Evolutionary conservation across 2,797 vertebrate species (phyloP), one percentile per base, ranked within the genome.

Genomic region (Pogonophryne albipinna): DNA sequence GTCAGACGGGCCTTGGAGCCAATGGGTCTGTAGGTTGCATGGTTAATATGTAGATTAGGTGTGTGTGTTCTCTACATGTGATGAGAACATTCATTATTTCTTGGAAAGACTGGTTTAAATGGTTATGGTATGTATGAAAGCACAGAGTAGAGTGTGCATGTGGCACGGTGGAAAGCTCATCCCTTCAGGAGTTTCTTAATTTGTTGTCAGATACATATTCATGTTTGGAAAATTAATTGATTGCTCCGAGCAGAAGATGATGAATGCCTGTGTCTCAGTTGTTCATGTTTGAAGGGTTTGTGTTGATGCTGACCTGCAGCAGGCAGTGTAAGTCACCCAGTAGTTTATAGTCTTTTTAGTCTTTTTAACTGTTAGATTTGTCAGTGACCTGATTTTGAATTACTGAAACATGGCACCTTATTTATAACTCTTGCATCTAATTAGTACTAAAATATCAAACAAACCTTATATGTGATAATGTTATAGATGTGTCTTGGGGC

Each of bases 1-100:
- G 90, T 92, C 89, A 93, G 87, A 89, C 79, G 44, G 74, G 83
- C 88, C 91, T 92, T 86, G 77, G 65, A 91, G 89, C 84, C 69
- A 89, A 4, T 74, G 62, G 27, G 58, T 66, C 66, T 70, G 57
- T 49, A 61, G 50, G 76, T 67, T 76, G 60, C 59, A 66, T 72
- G 58, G 68, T 72, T 80, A 57, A 52, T 82, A 56, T 74, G 56
- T 38, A 70, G 60, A 78, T 78, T 61, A 78, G 20, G 47, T 17
- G 63, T 71, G 63, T n/a, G n/a, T 80, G 75, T 61, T 47, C 10
- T 34, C 17, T 74, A n/a, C 13, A 49, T 61, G 49, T 73, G 55
- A 62, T 69, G 50, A 76, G 64, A 19, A 76, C 78, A 62, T 75
- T 3, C 77, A 72, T 69, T 31, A 10, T 73, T 70, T 67, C 34